A percentile compares a stretch with the other conserved stretches of the same genome.
These are phyloP conservation scores for Hydrochoerus hydrochaeris DNA, from an alignment of 2,113 vertebrate species.

Conservation along the genomic window DNA sequence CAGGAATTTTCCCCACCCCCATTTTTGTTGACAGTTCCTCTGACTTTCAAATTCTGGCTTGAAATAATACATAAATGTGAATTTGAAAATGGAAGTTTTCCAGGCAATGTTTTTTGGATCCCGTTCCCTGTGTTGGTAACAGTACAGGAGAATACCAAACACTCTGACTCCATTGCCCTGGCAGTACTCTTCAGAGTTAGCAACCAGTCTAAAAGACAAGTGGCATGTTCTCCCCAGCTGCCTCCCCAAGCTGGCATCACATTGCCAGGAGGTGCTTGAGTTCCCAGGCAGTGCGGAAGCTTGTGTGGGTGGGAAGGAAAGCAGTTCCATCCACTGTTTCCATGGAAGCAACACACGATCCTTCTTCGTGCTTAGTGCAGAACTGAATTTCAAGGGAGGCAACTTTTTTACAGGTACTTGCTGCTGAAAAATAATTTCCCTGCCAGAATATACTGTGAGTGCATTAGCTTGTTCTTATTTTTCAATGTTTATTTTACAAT, in stretches of 20 bases:
- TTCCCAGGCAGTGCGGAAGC: constrained; percentile 71
- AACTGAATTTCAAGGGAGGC: constrained; percentile 68
- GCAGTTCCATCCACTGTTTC: constrained; percentile 75
- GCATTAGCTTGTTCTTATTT: constrained; percentile 25
- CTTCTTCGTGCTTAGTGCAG: constrained; percentile 39
- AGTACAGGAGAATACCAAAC: background rate
- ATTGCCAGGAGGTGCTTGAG: constrained; percentile 38
- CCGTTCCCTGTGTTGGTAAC: background rate
- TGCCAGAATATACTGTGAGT: constrained; percentile 65
- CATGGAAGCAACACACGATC: constrained; percentile 75
- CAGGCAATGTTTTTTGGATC: constrained; percentile 35
- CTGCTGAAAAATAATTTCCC: constrained; percentile 68
- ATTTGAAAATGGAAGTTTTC: constrained; percentile 38
- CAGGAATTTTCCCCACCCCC: background rate
- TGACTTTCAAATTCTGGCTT: constrained; percentile 48
- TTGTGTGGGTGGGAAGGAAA: constrained; percentile 75
- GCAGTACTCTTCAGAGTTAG: background rate
- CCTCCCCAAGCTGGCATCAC: constrained; percentile 57
- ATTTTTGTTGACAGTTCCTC: constrained; percentile 32
- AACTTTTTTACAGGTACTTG: constrained; percentile 77
- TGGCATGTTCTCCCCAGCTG: background rate
- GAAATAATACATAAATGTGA: constrained; percentile 10
- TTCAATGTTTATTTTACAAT: constrained; percentile 51
- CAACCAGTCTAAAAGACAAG: constrained; percentile 4
- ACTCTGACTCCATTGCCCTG: background rate